Evolutionary conservation across 2,113 vertebrate species (phyloP), one percentile per base, ranked within the genome.

Genomic region (Carlito syrichta): DNA sequence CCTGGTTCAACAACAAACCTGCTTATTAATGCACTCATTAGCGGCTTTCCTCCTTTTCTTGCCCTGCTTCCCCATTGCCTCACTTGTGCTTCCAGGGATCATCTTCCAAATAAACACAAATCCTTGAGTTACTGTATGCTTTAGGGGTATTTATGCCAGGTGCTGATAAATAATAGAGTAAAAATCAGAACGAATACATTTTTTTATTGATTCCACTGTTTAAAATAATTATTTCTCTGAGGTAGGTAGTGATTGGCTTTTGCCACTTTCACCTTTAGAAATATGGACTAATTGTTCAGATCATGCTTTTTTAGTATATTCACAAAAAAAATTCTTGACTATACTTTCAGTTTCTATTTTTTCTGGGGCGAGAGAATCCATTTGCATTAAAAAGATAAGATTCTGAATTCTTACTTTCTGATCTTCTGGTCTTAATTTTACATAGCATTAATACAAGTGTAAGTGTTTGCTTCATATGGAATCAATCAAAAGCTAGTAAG

Each of bases 341-440:
- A 68, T 50, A 38, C 0, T 73, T 93, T 48, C 73, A 27, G 56
- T 76, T 76, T 76, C 43, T 45, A 66, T 17, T 66, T 19, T 63
- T 30, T 63, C n/a, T 2, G n/a, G 20, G 25, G 4, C 1, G 6
- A 1, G 2, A 11, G 6, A 4, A 27, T 45, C 17, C 19, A 48
- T 66, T 9, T 50, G 16, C 20, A 40, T 45, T 90, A 8, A 69
- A 88, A 71, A 77, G 62, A 16, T 52, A 48, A 56, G 14, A 38
- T 91, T 86, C 25, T 81, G 19, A 38, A 56, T 30, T 74, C 27
- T 45, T 66, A n/a, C 11, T 5, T 38, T 45, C 76, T 85, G 25
- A 60, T 85, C 32, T 58, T 74, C 20, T 43, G 20, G 5, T 73
- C 12, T 56, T 95, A 63, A 30, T 63, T 69, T 54, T 48, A 68